Percentiles rank a stretch among this genome's conserved stretches.
phyloP scores from a whole-genome alignment of 2,113 vertebrate species.

The Orycteropus afer region DNA sequence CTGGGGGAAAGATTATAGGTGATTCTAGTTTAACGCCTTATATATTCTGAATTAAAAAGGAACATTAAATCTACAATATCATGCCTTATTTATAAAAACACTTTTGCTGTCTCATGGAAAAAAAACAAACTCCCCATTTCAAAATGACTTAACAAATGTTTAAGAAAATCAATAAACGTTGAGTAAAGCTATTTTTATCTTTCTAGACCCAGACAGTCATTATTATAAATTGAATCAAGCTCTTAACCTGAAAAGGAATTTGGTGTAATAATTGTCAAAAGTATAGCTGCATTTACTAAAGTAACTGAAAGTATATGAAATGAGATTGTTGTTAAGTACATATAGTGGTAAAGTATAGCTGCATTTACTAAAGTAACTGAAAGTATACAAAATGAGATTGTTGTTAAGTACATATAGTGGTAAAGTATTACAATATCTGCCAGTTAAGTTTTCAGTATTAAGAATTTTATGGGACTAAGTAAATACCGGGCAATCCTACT shows the following conservation, averaged over 20 bases:
- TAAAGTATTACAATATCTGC: constrained; percentile 17
- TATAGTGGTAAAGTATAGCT: neutral
- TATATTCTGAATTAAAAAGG: neutral
- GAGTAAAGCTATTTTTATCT: constrained; percentile 28
- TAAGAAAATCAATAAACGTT: neutral
- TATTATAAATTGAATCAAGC: neutral
- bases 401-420: constrained; percentile 30
- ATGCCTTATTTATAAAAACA: neutral
- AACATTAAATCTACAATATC: neutral
- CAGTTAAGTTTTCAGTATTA: constrained; percentile 42
- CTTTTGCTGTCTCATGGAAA: neutral
- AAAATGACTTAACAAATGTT: neutral
- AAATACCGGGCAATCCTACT: too few species aligned
- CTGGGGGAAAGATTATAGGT: neutral
- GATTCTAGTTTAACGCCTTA: neutral
- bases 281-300: constrained; percentile 8
- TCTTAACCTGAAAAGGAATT: neutral
- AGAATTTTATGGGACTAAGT: neutral
- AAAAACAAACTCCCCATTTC: neutral
- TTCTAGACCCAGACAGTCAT: neutral
- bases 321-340: constrained; percentile 35
- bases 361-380: constrained; percentile 32
- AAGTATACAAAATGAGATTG: constrained; percentile 53
- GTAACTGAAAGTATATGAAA: constrained; percentile 57
- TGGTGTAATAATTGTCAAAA: neutral